Evolutionary conservation across 1,140 invertebrate species (phyloP).

Genomic region (Cherax destructor): DNA sequence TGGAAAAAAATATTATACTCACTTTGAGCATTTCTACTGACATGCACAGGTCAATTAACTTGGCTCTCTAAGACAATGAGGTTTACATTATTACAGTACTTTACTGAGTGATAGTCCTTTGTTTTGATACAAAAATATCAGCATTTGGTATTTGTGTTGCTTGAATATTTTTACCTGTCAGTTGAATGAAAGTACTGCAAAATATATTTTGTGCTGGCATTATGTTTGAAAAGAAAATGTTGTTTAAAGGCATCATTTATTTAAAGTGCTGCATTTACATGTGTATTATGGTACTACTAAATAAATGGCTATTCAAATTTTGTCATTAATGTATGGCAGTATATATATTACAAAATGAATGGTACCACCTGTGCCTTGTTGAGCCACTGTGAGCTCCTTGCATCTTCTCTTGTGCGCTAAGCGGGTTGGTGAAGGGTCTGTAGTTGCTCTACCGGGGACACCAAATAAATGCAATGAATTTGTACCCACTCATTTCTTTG

Average conservation of each 20-base stretch:
- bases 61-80: not conserved
- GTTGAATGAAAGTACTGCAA: not conserved
- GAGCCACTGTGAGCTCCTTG: conserved; percentile 7
- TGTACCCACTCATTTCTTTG: not conserved
- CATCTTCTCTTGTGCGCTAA: conserved; percentile 37
- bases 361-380: not conserved
- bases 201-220: not conserved
- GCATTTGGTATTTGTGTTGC: too few relatives aligned
- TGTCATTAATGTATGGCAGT: not conserved
- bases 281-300: not conserved
- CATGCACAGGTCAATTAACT: not conserved
- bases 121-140: too few relatives aligned
- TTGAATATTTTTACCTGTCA: not conserved
- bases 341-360: not conserved
- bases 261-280: too few relatives aligned
- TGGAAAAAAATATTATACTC: not conserved
- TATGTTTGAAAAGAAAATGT: not conserved
- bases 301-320: not conserved
- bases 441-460: conserved; percentile 58
- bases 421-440: conserved; percentile 61
- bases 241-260: not conserved
- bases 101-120: not conserved
- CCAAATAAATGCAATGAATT: conserved; percentile 35
- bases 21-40: conserved; percentile 11
- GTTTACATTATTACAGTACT: not conserved